Evolutionary conservation across 2,888 invertebrate genomes (phyloP), one percentile per base, ranked within the genome.

Genomic region (Drymonia ruficornis): DNA sequence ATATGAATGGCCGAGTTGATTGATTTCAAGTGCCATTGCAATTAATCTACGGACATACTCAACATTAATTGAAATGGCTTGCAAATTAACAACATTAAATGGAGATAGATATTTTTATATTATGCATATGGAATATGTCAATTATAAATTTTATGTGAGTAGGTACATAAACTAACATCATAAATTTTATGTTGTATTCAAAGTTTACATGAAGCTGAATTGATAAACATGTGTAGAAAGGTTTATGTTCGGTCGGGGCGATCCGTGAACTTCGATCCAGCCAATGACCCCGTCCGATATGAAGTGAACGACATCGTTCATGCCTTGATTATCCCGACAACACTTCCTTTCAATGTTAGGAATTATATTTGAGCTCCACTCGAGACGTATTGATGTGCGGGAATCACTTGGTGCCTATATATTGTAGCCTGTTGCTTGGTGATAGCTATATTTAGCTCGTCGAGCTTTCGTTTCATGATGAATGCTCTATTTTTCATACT

Each of bases 241-340:
- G 64, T 79, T 78, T 76, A 74, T 63, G 72, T 69, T 65, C 70
- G 70, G 66, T 63, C 52, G 62, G 63, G 59, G 56, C 67, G 76
- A 80, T 76, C 76, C 74, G 64, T 84, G 83, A 83, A 82, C 85
- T 82, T 78, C 73, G 80, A 71, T 75, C 81, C 82, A 83, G 85
- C 69, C 87, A 85, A 80, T 83, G 88, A 89, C 86, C 87, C 74
- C 66, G 69, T 67, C 67, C 74, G 79, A 83, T 86, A 85, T 74
- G 75, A 76, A 83, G 80, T 86, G 86, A 87, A 87, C 79, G 84
- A 85, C 87, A 87, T 87, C 86, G 78, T 87, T 91, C 82, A 89
- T 86, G 84, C 70, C 81, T 86, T 83, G 86, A 86, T 89, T 84
- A 87, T 85, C 85, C 75, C 78, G 79, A 85, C 87, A 86, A 84